Evolutionary conservation across 1,140 invertebrate species (phyloP).

Genomic region (Marisa cornuarietis): DNA sequence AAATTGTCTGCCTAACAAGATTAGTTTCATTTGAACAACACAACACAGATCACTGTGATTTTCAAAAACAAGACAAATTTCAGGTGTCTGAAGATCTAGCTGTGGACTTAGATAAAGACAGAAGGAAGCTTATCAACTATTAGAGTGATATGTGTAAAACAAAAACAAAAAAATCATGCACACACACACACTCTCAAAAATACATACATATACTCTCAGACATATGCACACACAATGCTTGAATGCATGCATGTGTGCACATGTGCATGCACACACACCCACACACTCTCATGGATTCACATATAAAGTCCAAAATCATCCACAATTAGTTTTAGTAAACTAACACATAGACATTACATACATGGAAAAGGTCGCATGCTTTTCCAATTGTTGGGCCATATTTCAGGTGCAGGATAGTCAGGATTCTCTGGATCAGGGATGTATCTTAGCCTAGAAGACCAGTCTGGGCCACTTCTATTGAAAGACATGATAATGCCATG

Average conservation of each 20-base stretch:
- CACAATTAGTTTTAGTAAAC: too few species aligned
- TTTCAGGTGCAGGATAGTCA: conserved; percentile 55
- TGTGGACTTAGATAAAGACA: too few species aligned
- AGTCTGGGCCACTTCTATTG: conserved; percentile 54
- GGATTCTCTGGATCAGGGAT: conserved; percentile 49
- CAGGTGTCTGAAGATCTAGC: too few species aligned
- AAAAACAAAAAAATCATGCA: too few species aligned
- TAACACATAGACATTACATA: conserved; percentile 33
- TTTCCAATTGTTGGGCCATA: conserved; percentile 58
- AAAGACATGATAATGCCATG: not conserved
- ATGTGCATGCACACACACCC: too few species aligned
- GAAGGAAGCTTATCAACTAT: not conserved
- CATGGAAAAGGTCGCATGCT: conserved; percentile 56
- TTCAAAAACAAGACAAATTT: too few species aligned
- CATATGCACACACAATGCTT: conserved; percentile 3
- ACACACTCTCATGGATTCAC: too few species aligned
- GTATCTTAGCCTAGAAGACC: conserved; percentile 54
- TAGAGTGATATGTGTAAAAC: not conserved
- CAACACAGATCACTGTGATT: too few species aligned
- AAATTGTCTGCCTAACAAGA: too few species aligned
- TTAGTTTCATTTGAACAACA: too few species aligned
- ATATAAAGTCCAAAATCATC: too few species aligned
- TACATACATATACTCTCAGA: conserved; percentile 1
- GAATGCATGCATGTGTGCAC: not conserved
- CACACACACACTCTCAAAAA: conserved; percentile 4